A percentile compares a stretch with the other conserved stretches of the same genome.
Conservation (phyloP, 2,888 invertebrate genomes). For the Polydrusus pterygomalis region DNA sequence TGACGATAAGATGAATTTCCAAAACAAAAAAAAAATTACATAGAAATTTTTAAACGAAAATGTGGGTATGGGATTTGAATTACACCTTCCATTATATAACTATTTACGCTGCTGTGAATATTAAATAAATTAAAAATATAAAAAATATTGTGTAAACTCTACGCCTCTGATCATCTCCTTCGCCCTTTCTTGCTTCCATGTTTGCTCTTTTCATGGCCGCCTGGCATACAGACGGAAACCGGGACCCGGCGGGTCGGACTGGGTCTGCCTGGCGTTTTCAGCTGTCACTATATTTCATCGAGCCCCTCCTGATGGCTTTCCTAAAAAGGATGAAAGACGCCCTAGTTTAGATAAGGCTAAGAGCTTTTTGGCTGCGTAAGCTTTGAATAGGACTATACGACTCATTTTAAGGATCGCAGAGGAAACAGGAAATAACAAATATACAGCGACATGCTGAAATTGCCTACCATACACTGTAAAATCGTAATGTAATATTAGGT, state of each 20-base stretch:
- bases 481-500: too few relatives aligned
- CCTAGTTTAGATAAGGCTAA: constrained; percentile 41
- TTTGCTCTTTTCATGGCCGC: constrained; percentile 48
- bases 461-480: too few relatives aligned
- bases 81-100: too few relatives aligned
- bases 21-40: too few relatives aligned
- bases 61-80: too few relatives aligned
- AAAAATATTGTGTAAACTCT: background rate
- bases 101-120: too few relatives aligned
- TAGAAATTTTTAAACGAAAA: too few relatives aligned
- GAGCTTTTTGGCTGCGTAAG: constrained; percentile 35
- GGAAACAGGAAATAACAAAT: background rate
- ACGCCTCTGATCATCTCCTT: constrained; percentile 34
- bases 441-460: background rate
- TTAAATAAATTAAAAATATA: too few relatives aligned
- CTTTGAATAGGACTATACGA: constrained; percentile 19
- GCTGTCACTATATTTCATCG: constrained; percentile 53
- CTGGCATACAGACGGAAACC: background rate
- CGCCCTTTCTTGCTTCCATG: constrained; percentile 25
- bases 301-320: constrained; percentile 45
- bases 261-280: constrained; percentile 33
- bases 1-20: too few relatives aligned
- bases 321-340: constrained; percentile 46
- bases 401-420: background rate
- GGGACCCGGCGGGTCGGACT: constrained; percentile 14